Conservation (phyloP, 1,140 invertebrate species). For the Radopholus similis region DNA sequence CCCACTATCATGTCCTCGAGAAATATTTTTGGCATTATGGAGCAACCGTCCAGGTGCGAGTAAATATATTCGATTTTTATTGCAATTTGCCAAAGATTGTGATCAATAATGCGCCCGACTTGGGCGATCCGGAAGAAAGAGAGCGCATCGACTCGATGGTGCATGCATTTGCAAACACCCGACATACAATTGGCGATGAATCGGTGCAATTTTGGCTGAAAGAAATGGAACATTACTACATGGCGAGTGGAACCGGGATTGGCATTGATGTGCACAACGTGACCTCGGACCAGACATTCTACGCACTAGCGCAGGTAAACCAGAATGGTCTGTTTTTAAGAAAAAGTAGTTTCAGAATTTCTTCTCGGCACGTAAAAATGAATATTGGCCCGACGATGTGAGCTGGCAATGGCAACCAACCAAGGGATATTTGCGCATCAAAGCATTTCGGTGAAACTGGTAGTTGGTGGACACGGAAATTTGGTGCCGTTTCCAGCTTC, state of each 20-base stretch:
- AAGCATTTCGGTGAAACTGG: slow-evolving; percentile 48
- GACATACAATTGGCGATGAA: slow-evolving; percentile 71
- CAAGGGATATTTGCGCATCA: slow-evolving; percentile 38
- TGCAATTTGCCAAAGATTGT: slow-evolving; percentile 70
- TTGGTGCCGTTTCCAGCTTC: slow-evolving; percentile 39
- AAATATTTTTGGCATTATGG: slow-evolving; percentile 60
- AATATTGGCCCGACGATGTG: slow-evolving; percentile 57
- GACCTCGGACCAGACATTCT: slow-evolving; percentile 62
- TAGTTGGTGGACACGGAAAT: not conserved
- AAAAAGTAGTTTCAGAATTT: slow-evolving; percentile 32
- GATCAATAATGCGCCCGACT: slow-evolving; percentile 76
- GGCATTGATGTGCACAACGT: slow-evolving; percentile 61
- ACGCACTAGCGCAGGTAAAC: slow-evolving; percentile 37
- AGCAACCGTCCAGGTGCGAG: slow-evolving; percentile 50
- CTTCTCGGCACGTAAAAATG: slow-evolving; percentile 45
- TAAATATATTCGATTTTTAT: not conserved
- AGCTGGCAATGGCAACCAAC: slow-evolving; percentile 38
- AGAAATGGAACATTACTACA: slow-evolving; percentile 74
- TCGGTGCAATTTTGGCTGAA: slow-evolving; percentile 88
- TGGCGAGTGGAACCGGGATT: slow-evolving; percentile 72
- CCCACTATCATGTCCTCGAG: slow-evolving; percentile 55
- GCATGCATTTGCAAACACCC: slow-evolving; percentile 73
- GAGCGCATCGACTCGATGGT: slow-evolving; percentile 75
- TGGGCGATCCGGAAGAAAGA: slow-evolving; percentile 76
- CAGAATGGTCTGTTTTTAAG: not conserved